Base-by-base conservation (phyloP, 2,888 invertebrate genomes). In the Melinaea marsaeus region DNA sequence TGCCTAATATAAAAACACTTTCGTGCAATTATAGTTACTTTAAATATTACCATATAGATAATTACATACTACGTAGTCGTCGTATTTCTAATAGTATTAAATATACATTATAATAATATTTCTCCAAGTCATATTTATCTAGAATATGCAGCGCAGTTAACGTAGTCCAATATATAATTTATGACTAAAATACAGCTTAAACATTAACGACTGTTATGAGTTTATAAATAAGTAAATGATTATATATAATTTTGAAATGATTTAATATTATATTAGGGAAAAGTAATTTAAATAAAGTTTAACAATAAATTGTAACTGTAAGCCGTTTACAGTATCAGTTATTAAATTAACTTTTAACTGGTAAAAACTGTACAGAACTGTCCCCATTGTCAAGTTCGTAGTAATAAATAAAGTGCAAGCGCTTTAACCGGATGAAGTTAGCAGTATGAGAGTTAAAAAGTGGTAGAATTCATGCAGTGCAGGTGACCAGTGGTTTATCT, bases 401-500 rank as follows among this genome's bases (percentile, higher is more conserved):
- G 86, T 85, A 85, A 84, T 88, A 86, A 87, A 87, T 88, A 86
- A 87, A 86, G 80, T 78, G 82, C 78, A 79, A 79, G 77, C 79
- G 82, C 76, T 85, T 81, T 82, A 84, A 82, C 83, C 81, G 86
- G 85, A 84, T 84, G 81, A 87, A 88, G 85, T 88, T 88, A 83
- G 85, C 85, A 83, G 81, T 83, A 82, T 84, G 83, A 84, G 85
- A 88, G 88, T 88, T 90, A 89, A 90, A 90, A 90, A 89, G 89
- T 88, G 85, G 79, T 86, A 86, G 87, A 86, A 84, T 87, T 86
- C 85, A 88, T 88, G 90, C 88, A 85, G 85, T 79, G 84, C 90
- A 89, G 89, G 90, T 90, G 90, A 89, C 86, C 88, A 83, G 82
- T 72, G 85, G 81, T 86, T 89, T 90, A 90, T 90, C 90, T 84